Percentiles rank a stretch among this genome's conserved stretches.
phyloP scores from a whole-genome alignment of 2,797 vertebrate species.

The Argya squamiceps region DNA sequence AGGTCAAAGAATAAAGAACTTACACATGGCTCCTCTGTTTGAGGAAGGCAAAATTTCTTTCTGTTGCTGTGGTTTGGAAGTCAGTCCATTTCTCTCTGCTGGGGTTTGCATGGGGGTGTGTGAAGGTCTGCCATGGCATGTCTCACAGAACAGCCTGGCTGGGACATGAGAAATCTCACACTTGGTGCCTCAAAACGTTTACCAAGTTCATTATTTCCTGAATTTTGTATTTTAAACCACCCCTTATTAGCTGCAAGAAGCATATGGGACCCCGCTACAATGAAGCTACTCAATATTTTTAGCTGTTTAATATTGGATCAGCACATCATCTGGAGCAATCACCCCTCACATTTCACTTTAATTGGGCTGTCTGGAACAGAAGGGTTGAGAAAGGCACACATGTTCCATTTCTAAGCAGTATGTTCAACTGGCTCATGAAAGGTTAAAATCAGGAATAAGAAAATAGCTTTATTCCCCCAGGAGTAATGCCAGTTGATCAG shows the following conservation, averaged over 20 bases:
- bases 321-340: conserved; percentile 29
- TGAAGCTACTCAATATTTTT: conserved; percentile 46
- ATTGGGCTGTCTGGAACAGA: conserved; percentile 48
- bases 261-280: conserved; percentile 23
- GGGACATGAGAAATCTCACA: not conserved
- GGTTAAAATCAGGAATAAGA: conserved; percentile 48
- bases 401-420: not conserved
- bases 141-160: not conserved
- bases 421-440: conserved; percentile 15
- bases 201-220: conserved; percentile 9
- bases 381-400: conserved; percentile 15
- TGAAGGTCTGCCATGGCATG: not conserved
- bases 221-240: conserved; percentile 18
- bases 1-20: not conserved
- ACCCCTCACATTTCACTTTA: conserved; percentile 26
- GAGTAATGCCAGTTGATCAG: conserved; percentile 15
- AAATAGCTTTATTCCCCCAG: conserved; percentile 24
- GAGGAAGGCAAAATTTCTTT: not conserved
- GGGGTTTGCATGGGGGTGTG: not conserved
- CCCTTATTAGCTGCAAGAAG: conserved; percentile 38
- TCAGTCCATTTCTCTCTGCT: not conserved
- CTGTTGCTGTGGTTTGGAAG: not conserved
- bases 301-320: conserved; percentile 54
- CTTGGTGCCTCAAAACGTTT: not conserved
- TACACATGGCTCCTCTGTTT: not conserved